Base-by-base conservation (phyloP, 2,888 invertebrate genomes). In the Hecatera dysodea region DNA sequence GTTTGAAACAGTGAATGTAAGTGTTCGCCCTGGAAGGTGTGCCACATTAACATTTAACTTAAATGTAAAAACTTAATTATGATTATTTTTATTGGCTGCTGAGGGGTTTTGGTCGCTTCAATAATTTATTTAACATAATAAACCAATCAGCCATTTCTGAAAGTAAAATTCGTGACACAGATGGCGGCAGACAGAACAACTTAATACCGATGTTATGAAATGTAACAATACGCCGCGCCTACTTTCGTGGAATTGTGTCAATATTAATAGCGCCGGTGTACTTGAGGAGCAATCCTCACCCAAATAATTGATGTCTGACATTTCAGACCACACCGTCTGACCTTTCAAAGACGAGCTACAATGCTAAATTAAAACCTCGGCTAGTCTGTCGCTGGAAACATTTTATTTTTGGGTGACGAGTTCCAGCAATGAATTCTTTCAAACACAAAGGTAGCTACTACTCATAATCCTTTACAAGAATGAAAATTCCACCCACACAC, bases 281-380 rank as follows among this genome's bases (percentile, higher is more conserved):
- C 24, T 69, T 66, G n/a, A 50, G 33, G 24, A 57, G 36, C 24
- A 71, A 24, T 27, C 46, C 29, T 29, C n/a, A 24, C 12, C n/a
- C 15, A 15, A 46, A 33, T 33, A 46, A 62, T 68, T 46, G 24
- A 9, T 42, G 39, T 22, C 36, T 52, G 74, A 74, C 29, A 62
- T 59, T 57, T 52, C 27, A 22, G 29, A 73, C 7, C 17, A 67
- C 29, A 24, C 36, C n/a, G 24, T 12, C 29, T 57, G 46, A 62
- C 39, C 39, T 71, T 50, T 39, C 17, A 1, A 56, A 61, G 42
- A 56, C 17, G 15, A 64, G 29, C 42, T 36, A 6, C 19, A 44
- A 52, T 46, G 17, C 12, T 36, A 57, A 71, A 80, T 81, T 55
- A 67, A 70, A 55, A 46, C 39, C 44, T 65, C n/a, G 11, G 24